These are phyloP conservation scores for Chrysaora quinquecirrha DNA, from an alignment of 30 jellyfish, hydroid and myxozoan genomes.

Conservation along the genomic window DNA sequence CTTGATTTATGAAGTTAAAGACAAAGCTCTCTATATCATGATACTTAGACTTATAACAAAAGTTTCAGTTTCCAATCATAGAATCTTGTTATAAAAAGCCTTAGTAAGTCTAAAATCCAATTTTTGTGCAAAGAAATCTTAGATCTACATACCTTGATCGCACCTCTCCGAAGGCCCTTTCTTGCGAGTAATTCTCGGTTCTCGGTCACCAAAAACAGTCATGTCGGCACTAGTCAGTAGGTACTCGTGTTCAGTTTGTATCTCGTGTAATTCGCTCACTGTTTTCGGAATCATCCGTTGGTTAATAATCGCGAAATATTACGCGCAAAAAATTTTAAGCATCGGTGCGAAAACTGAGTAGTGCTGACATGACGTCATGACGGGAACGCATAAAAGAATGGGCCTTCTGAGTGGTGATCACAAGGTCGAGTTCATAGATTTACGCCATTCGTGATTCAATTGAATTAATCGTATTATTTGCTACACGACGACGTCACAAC, in stretches of 20 bases:
- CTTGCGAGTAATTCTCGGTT: slow-evolving; percentile 6
- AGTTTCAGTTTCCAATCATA: no score
- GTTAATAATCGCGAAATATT: no score
- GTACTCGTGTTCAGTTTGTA: not conserved
- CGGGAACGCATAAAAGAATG: slow-evolving; percentile 23
- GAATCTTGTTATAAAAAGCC: no score
- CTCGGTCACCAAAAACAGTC: slow-evolving; percentile 38
- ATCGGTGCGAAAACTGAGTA: slow-evolving; percentile 66
- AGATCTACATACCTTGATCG: slow-evolving; percentile 1
- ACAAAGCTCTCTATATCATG: no score
- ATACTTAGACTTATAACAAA: no score
- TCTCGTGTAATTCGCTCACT: not conserved
- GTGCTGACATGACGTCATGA: slow-evolving; percentile 86
- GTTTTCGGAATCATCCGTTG: slow-evolving; percentile 6
- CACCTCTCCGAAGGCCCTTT: slow-evolving; percentile 57
- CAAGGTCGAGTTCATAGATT: not conserved
- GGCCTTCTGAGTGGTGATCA: slow-evolving; percentile 55
- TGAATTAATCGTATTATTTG: not conserved
- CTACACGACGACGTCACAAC: slow-evolving; percentile 65
- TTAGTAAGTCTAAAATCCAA: no score
- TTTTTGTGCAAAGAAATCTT: no score
- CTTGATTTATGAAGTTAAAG: no score
- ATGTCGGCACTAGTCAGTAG: slow-evolving; percentile 56
- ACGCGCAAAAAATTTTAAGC: slow-evolving; percentile 19
- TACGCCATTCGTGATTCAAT: not conserved